A percentile compares a stretch with the other conserved stretches of the same genome.
These are phyloP conservation scores for Ascidia mentula DNA, from an alignment of 23 tunicate species.

Conservation along the genomic window DNA sequence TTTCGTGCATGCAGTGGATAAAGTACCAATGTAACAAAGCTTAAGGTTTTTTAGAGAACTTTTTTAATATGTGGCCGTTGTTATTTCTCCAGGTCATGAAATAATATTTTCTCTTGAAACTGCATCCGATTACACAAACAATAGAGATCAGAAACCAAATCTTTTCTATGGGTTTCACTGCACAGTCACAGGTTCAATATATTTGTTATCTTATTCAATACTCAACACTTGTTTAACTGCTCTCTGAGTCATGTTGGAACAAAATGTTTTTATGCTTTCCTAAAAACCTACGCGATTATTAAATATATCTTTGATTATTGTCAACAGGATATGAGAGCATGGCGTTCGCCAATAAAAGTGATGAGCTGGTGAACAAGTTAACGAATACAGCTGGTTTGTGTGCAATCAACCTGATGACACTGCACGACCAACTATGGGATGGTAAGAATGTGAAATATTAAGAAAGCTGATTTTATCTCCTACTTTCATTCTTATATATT, in stretches of 20 bases:
- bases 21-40: no score
- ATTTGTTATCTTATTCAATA: no score
- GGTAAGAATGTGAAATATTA: conserved; percentile 1
- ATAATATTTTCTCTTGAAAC: conserved; percentile 45
- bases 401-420: conserved; percentile 42
- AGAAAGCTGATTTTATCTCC: background rate
- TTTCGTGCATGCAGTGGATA: no score
- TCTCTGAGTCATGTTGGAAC: no score
- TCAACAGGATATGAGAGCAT: conserved; percentile 37
- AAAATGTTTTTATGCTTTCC: no score
- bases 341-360: conserved; percentile 3
- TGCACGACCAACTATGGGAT: conserved; percentile 52
- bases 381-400: conserved; percentile 54
- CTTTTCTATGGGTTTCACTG: conserved; percentile 67
- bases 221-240: no score
- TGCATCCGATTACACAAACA: conserved; percentile 71
- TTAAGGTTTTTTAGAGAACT: no score
- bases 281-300: no score
- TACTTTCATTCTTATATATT: background rate
- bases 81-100: conserved; percentile 60
- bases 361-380: conserved; percentile 44
- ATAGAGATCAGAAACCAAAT: conserved; percentile 47
- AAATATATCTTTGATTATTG: no score
- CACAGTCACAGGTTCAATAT: conserved; percentile 67
- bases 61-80: no score